Evolutionary conservation across 2,797 vertebrate genomes (phyloP).

Genomic region (Cossypha heuglini): DNA sequence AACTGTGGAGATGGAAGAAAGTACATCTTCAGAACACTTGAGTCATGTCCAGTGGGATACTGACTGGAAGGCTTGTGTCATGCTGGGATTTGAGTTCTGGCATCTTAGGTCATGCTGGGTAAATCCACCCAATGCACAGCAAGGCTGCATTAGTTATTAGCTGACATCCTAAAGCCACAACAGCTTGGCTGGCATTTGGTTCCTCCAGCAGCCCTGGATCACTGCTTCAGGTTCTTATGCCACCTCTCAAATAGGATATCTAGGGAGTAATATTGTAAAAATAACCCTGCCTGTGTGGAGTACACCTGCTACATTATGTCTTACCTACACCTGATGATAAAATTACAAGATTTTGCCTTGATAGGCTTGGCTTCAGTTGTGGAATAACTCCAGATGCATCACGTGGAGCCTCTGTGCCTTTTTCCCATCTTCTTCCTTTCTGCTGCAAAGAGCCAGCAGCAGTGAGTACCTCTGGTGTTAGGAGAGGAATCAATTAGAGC

Average conservation of each 20-base stretch:
- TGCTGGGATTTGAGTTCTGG: neutral
- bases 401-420: neutral
- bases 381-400: neutral
- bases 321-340: neutral
- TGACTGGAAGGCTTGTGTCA: conserved; percentile 11
- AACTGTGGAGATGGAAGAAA: neutral
- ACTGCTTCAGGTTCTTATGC: neutral
- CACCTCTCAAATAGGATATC: neutral
- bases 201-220: neutral
- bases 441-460: neutral
- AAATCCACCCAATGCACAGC: neutral
- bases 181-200: neutral
- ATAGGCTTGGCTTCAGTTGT: neutral
- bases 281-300: neutral
- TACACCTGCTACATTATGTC: neutral
- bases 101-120: neutral
- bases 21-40: conserved; percentile 33
- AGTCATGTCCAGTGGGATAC: conserved; percentile 26
- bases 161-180: neutral
- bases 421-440: neutral
- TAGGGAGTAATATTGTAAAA: neutral
- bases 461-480: neutral
- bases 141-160: neutral
- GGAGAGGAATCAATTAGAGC: neutral
- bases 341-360: neutral